Evolutionary conservation across 2,888 invertebrate species (phyloP), one percentile per base, ranked within the genome.

Genomic region (Agrotis clavis): DNA sequence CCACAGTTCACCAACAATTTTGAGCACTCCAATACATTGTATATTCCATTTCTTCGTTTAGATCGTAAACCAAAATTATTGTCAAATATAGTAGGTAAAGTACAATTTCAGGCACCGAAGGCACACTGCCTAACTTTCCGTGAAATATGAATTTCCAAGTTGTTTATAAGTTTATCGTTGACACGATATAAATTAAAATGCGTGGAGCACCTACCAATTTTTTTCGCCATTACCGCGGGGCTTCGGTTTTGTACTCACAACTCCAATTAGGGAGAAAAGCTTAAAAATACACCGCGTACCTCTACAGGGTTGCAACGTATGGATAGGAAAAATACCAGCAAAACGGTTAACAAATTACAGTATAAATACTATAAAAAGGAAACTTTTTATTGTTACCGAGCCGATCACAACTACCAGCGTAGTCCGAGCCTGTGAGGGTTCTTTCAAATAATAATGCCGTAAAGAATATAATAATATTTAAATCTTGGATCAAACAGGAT

Each of bases 141-240:
- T 82, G 78, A 77, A 84, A 87, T 82, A 69, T 77, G 71, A 82
- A 75, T 74, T 70, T 61, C 68, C 66, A 85, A 83, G 82, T 84
- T 83, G 83, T 84, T 86, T 85, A 82, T 80, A 85, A 77, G 76
- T 86, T 84, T 77, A 85, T 86, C 74, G 87, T 82, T 79, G 79
- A 86, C 78, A 76, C 85, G 88, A 86, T 88, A 87, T 86, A 87
- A 89, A 93, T 93, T 92, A 90, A 91, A 92, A 92, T 92, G 87
- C 90, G 88, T 87, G 88, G 81, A 82, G 80, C 88, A 88, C 87
- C 86, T 86, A 87, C 87, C 88, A 89, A 90, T 91, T 91, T 88
- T 80, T 82, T 64, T 71, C 66, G 79, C 88, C 86, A 89, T 91
- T 90, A 89, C 88, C 86, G 79, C 73, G 74, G 71, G 78, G 79